phyloP scores from a whole-genome alignment of 2,888 invertebrate genomes.

The Chrysina gloriosa region DNA sequence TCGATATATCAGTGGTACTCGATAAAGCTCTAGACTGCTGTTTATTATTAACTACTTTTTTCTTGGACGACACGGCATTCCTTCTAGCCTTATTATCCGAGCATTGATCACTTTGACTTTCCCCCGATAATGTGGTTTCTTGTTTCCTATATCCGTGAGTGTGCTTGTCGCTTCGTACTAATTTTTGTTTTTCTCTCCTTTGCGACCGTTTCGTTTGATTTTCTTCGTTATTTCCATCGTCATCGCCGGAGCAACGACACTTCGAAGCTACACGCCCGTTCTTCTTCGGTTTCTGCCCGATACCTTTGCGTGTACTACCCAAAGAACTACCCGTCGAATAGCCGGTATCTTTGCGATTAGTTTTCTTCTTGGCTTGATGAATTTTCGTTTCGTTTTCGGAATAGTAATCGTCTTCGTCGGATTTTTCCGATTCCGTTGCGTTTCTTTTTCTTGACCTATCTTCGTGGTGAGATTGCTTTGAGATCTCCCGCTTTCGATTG shows the following conservation, averaged over 20 bases:
- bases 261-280: background rate
- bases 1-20: conserved; percentile 54
- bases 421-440: conserved; percentile 39
- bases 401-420: conserved; percentile 44
- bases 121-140: conserved; percentile 47
- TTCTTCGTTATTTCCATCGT: conserved; percentile 12
- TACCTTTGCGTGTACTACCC: conserved; percentile 59
- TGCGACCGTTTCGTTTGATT: background rate
- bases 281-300: conserved; percentile 41
- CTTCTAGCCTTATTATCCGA: conserved; percentile 50
- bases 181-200: conserved; percentile 20
- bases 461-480: conserved; percentile 56
- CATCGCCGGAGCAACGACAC: background rate
- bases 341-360: conserved; percentile 72
- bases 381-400: conserved; percentile 49
- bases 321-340: conserved; percentile 77
- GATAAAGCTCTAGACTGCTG: conserved; percentile 52
- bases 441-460: conserved; percentile 57
- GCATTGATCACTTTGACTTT: conserved; percentile 53
- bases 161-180: conserved; percentile 25
- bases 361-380: conserved; percentile 48
- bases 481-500: conserved; percentile 54
- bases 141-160: conserved; percentile 15
- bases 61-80: conserved; percentile 50
- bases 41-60: conserved; percentile 53